phyloP scores from a whole-genome alignment of 2,888 invertebrate species.

The Lasioglossum vierecki region DNA sequence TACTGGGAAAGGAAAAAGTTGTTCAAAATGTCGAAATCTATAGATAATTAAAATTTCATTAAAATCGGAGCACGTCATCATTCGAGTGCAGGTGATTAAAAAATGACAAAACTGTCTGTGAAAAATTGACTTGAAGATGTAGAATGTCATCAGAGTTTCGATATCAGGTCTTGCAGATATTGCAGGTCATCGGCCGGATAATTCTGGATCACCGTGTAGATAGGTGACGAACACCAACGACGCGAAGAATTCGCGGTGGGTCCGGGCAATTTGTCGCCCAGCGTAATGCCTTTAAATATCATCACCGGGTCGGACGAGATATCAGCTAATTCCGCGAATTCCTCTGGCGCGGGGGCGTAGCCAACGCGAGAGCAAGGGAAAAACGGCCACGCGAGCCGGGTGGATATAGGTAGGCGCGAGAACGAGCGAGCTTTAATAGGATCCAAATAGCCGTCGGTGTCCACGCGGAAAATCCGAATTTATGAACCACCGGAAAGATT shows the following conservation, averaged over 20 bases:
- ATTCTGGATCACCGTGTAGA: background rate
- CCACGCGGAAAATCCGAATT: slow-evolving; percentile 69
- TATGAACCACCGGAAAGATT: slow-evolving; percentile 70
- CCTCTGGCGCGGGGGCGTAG: background rate
- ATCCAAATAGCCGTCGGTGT: slow-evolving; percentile 65
- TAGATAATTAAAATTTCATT: too few species aligned
- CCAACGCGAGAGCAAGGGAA: background rate
- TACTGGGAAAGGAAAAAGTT: too few species aligned
- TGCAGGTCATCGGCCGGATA: background rate
- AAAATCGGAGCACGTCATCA: too few species aligned
- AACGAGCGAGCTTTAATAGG: slow-evolving; percentile 61
- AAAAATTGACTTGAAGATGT: too few species aligned
- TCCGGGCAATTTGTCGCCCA: slow-evolving; percentile 1
- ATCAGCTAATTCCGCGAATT: slow-evolving; percentile 24
- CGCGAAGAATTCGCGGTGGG: slow-evolving; percentile 4
- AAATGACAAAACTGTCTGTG: too few species aligned
- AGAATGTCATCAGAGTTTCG: background rate
- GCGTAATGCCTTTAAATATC: slow-evolving; percentile 25
- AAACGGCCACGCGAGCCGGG: slow-evolving; percentile 1
- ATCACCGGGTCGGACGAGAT: slow-evolving; percentile 21
- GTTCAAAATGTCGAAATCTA: too few species aligned
- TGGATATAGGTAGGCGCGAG: background rate
- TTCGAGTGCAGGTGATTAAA: too few species aligned
- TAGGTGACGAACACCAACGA: background rate
- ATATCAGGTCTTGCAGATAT: background rate